These are phyloP conservation scores for Homalodisca vitripennis DNA, from an alignment of 1,140 invertebrate species.

Conservation along the genomic window DNA sequence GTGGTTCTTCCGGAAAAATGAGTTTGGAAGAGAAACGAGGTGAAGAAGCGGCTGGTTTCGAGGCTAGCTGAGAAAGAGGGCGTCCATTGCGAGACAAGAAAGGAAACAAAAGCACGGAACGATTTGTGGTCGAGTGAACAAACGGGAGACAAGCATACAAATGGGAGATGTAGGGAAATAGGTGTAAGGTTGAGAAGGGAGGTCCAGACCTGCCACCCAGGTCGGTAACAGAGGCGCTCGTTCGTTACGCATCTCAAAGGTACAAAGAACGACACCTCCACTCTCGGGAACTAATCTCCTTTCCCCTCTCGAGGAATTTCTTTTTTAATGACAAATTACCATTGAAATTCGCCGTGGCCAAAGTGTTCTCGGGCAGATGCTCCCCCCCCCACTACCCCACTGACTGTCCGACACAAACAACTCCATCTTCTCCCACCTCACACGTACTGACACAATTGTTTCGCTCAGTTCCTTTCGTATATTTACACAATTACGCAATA, in stretches of 20 bases:
- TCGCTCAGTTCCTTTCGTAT: too few species aligned
- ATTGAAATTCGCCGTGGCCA: constrained; percentile 40
- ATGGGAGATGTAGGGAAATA: background rate
- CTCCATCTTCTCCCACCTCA: background rate
- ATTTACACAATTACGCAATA: too few species aligned
- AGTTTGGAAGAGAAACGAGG: too few species aligned
- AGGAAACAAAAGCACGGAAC: background rate
- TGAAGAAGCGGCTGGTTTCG: too few species aligned
- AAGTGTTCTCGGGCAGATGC: background rate
- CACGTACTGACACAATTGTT: too few species aligned
- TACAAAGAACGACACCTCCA: background rate
- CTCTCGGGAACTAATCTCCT: background rate
- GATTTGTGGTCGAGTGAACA: constrained; percentile 6
- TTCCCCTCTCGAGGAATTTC: constrained; percentile 19
- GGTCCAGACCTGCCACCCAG: constrained; percentile 8
- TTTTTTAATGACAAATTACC: constrained; percentile 32
- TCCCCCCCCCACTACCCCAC: too few species aligned
- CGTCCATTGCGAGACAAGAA: background rate
- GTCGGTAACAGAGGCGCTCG: background rate
- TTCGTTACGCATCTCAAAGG: constrained; percentile 1
- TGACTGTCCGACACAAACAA: background rate
- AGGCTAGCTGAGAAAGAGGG: too few species aligned
- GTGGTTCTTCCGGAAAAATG: too few species aligned
- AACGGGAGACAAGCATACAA: constrained; percentile 16
- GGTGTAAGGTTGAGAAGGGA: background rate